Conservation (phyloP, 2,888 invertebrate species). For the Gerosis bhagava region DNA sequence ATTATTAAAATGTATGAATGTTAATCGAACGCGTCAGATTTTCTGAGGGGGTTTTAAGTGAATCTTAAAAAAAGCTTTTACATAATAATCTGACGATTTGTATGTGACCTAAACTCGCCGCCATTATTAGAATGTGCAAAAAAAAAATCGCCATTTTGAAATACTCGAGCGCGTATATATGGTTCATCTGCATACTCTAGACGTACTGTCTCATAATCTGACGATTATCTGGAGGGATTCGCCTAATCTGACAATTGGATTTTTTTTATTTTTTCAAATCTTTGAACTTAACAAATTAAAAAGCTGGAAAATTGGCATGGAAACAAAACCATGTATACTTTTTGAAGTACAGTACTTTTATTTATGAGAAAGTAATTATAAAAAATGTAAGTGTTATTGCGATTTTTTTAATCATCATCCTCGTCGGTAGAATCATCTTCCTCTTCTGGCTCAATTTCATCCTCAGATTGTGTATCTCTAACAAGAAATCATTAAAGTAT, state of each 20-base stretch:
- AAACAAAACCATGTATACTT: not conserved
- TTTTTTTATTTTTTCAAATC: not conserved
- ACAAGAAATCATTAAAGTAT: conserved; percentile 32
- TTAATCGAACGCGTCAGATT: conserved; percentile 23
- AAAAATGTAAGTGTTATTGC: not conserved
- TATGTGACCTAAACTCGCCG: conserved; percentile 32
- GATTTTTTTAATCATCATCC: conserved; percentile 1
- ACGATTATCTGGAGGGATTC: not conserved
- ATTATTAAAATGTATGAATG: too few species aligned
- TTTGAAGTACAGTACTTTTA: not conserved
- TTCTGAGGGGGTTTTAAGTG: conserved; percentile 16
- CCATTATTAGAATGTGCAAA: conserved; percentile 26
- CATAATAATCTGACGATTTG: conserved; percentile 31
- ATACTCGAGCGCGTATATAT: conserved; percentile 31
- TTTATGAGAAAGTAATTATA: not conserved
- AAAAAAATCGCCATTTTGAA: conserved; percentile 34
- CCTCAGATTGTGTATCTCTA: conserved; percentile 33
- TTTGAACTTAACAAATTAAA: not conserved
- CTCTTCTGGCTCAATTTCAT: conserved; percentile 37
- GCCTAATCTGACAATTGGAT: not conserved
- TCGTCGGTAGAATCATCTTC: conserved; percentile 13
- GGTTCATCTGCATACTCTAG: conserved; percentile 26
- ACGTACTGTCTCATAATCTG: conserved; percentile 13
- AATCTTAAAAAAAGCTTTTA: conserved; percentile 18
- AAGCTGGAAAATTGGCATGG: not conserved